Percentiles rank a stretch among this genome's conserved stretches.
These are phyloP conservation scores for Syrrhaptes paradoxus DNA, from an alignment of 2,113 vertebrate species.

Conservation along the genomic window DNA sequence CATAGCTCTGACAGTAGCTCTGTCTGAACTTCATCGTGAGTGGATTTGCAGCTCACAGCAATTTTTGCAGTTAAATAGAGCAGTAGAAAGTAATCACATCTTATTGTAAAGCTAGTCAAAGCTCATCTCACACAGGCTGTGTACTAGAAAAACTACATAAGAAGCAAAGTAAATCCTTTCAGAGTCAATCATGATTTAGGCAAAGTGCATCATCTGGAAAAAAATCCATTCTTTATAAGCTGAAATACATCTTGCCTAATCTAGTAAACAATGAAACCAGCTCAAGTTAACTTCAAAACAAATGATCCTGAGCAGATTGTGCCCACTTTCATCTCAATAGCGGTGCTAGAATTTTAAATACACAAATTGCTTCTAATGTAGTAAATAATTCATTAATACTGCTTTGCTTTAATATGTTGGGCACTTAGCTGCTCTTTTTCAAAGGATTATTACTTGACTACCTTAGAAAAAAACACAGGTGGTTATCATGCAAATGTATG, in stretches of 20 bases:
- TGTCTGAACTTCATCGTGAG: not conserved
- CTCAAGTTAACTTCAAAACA: not conserved
- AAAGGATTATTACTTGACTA: not conserved
- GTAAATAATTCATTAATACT: not conserved
- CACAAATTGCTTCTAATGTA: not conserved
- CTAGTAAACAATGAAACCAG: not conserved
- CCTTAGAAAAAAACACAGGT: not conserved
- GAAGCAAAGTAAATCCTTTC: not conserved
- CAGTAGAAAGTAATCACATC: not conserved
- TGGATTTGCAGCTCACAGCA: not conserved
- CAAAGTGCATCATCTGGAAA: not conserved
- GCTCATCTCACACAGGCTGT: not conserved
- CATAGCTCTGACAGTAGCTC: not conserved
- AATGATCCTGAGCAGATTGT: not conserved
- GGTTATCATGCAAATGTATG: not conserved
- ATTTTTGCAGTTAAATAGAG: not conserved
- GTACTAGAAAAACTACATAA: not conserved
- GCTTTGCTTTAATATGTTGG: not conserved
- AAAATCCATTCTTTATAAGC: not conserved
- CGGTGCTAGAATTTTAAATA: not conserved
- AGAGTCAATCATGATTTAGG: not conserved
- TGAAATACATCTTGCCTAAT: conserved; percentile 8
- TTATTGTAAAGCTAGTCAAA: not conserved
- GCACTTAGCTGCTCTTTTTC: not conserved
- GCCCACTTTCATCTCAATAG: not conserved